These are phyloP conservation scores for Peromyscus attwateri DNA, from an alignment of 2,797 vertebrate genomes.

Conservation along the genomic window DNA sequence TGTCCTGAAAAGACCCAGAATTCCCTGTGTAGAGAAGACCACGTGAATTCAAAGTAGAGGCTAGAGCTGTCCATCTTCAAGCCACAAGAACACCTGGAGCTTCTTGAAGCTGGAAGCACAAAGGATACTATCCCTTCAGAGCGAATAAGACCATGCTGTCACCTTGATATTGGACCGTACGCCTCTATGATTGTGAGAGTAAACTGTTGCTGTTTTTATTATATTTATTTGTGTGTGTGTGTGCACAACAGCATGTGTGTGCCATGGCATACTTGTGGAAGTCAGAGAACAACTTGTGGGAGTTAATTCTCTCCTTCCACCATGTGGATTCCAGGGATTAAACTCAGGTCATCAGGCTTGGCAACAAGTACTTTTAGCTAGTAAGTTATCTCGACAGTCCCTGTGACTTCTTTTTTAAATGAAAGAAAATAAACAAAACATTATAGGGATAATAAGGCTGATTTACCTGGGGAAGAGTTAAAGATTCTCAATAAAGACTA, in stretches of 20 bases:
- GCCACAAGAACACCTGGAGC: not conserved
- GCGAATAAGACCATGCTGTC: not conserved
- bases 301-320: not conserved
- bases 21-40: not conserved
- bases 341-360: not conserved
- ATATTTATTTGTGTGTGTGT: not conserved
- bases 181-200: not conserved
- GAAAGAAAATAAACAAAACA: not conserved
- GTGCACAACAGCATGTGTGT: no score
- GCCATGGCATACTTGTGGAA: not conserved
- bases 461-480: not conserved
- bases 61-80: not conserved
- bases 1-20: not conserved
- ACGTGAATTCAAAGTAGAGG: not conserved
- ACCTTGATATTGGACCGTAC: not conserved
- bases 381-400: not conserved
- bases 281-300: not conserved
- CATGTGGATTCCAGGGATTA: no score
- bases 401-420: constrained; percentile 39
- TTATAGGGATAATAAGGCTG: not conserved
- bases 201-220: not conserved
- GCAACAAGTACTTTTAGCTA: not conserved
- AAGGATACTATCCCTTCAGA: not conserved
- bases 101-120: not conserved
- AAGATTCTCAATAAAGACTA: not conserved